Evolutionary conservation across 1,140 invertebrate species (phyloP).

Genomic region (Zeugodacus cucurbitae): DNA sequence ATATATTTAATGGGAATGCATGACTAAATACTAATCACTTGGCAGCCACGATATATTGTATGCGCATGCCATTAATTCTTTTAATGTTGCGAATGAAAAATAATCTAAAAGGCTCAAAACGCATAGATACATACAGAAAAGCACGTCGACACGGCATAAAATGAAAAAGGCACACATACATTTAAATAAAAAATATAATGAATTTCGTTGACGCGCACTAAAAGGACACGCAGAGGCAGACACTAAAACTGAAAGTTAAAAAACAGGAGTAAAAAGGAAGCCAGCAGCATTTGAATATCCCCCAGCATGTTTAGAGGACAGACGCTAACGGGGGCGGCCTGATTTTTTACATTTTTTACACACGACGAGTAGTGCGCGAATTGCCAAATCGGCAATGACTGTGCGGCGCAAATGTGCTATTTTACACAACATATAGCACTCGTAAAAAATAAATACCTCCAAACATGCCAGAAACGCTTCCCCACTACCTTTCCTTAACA

Average conservation of each 20-base stretch:
- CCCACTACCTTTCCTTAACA: not conserved
- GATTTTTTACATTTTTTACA: not conserved
- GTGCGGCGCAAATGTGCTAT: conserved; percentile 48
- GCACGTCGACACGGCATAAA: not conserved
- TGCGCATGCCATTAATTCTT: conserved; percentile 37
- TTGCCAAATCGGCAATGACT: not conserved
- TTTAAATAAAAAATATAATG: conserved; percentile 2
- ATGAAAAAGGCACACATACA: not conserved
- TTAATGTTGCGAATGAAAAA: not conserved
- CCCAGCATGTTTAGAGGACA: not conserved
- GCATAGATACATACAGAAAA: not conserved
- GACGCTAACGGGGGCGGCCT: not conserved
- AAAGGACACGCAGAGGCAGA: not conserved
- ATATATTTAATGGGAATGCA: not conserved
- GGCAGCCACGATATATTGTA: not conserved
- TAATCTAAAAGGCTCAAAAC: conserved; percentile 21
- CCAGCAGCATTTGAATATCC: not conserved
- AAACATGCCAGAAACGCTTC: conserved; percentile 53
- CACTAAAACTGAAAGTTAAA: conserved; percentile 30
- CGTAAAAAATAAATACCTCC: conserved; percentile 65
- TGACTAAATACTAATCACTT: conserved; percentile 19
- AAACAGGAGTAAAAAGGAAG: not conserved
- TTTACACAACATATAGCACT: conserved; percentile 63
- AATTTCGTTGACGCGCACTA: conserved; percentile 31
- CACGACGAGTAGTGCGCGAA: conserved; percentile 4